A percentile compares a stretch with the other conserved stretches of the same genome.
phyloP scores from a whole-genome alignment of 2,888 invertebrate species.

The Cotesia congregata region DNA sequence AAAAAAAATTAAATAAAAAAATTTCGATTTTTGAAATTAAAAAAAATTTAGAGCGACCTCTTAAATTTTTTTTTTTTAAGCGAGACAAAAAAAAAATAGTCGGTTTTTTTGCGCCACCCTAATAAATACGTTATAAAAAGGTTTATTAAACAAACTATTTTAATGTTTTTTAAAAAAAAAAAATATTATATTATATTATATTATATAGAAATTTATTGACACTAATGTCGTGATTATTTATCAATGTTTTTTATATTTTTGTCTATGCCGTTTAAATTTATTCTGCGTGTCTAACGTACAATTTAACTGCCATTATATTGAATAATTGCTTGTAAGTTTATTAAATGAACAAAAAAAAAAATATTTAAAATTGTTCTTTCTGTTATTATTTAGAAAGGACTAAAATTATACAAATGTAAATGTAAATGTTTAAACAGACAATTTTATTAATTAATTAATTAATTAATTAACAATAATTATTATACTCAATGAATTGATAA shows the following conservation, averaged over 20 bases:
- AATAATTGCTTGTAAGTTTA: constrained; percentile 13
- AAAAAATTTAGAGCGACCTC: too few relatives aligned
- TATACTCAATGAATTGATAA: not conserved
- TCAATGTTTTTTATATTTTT: constrained; percentile 23
- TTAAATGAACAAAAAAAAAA: not conserved
- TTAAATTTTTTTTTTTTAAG: too few relatives aligned
- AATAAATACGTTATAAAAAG: too few relatives aligned
- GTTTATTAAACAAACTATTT: not conserved
- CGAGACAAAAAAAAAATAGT: too few relatives aligned
- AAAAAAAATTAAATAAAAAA: too few relatives aligned
- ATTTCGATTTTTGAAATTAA: too few relatives aligned
- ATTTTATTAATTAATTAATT: too few relatives aligned
- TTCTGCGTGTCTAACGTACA: constrained; percentile 25
- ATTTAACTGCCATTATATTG: constrained; percentile 27
- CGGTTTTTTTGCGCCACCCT: too few relatives aligned
- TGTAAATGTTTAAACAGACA: too few relatives aligned
- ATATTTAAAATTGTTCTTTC: constrained; percentile 13
- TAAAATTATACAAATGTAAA: constrained; percentile 1
- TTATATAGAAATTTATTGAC: constrained; percentile 1
- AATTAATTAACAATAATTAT: not conserved
- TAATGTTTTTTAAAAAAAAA: not conserved
- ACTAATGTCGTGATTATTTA: constrained; percentile 24
- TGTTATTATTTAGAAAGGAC: constrained; percentile 2
- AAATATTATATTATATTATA: not conserved
- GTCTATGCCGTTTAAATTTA: constrained; percentile 11